These are phyloP conservation scores for Pantherophis guttatus DNA, from an alignment of 2,113 vertebrate genomes.

Conservation along the genomic window DNA sequence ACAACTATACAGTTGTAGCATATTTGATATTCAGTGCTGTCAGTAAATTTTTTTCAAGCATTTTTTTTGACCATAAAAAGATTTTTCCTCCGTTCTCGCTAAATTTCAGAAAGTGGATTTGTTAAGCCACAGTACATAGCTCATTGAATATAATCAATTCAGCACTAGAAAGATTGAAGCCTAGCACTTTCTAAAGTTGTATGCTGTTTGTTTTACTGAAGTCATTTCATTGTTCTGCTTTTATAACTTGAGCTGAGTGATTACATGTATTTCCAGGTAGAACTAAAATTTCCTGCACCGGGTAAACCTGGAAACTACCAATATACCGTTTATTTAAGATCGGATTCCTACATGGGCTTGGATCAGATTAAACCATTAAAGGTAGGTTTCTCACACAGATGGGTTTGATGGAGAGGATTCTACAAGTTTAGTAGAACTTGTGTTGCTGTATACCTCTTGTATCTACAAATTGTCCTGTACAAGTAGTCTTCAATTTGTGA, in stretches of 20 bases:
- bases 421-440: background rate
- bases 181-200: background rate
- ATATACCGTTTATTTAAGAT: constrained; percentile 94
- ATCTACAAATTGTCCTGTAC: background rate
- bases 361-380: constrained; percentile 96
- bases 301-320: constrained; percentile 97
- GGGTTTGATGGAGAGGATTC: background rate
- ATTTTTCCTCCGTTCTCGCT: background rate
- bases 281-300: constrained; percentile 97
- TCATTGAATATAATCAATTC: background rate
- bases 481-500: background rate
- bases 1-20: background rate
- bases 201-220: background rate
- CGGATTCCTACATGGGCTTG: constrained; percentile 94
- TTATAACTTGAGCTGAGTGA: constrained; percentile 8
- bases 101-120: background rate
- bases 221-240: background rate
- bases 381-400: constrained; percentile 68
- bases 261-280: constrained; percentile 81
- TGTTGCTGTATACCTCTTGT: background rate
- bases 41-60: background rate
- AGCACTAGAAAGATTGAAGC: background rate
- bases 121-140: background rate
- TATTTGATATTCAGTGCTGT: background rate
- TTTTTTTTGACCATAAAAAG: background rate